Conservation (phyloP, 2,888 invertebrate genomes). For the Petrophora chlorosata region DNA sequence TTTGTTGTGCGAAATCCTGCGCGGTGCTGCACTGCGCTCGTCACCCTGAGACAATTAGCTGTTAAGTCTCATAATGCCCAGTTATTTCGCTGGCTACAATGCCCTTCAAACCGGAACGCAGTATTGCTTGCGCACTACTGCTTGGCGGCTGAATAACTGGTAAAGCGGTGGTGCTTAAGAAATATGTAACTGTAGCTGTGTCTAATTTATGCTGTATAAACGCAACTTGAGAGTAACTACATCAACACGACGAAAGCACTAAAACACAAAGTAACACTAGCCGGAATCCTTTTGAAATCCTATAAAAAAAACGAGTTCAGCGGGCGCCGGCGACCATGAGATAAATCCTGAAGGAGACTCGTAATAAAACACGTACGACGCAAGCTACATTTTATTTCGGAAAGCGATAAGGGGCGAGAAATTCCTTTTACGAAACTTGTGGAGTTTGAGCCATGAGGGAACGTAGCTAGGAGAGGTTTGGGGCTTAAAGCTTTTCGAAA, state of each 20-base stretch:
- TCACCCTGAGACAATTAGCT: no score
- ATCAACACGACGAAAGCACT: conserved; percentile 36
- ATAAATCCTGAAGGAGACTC: conserved; percentile 78
- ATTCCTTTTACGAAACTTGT: conserved; percentile 80
- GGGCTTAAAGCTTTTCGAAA: not conserved
- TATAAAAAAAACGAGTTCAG: conserved; percentile 64
- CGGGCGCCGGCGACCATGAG: conserved; percentile 65
- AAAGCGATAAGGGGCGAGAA: conserved; percentile 82
- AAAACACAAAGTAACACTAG: conserved; percentile 54
- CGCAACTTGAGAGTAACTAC: conserved; percentile 20
- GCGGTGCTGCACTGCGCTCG: no score
- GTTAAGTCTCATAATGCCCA: no score
- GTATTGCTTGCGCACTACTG: no score
- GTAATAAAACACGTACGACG: conserved; percentile 82
- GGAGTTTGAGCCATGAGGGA: conserved; percentile 51
- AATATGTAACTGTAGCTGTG: no score
- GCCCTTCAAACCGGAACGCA: no score
- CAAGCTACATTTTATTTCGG: conserved; percentile 82
- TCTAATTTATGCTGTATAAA: not conserved
- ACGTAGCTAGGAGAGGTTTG: conserved; percentile 10
- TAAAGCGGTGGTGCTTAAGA: no score
- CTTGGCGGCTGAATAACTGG: no score
- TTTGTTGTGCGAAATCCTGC: no score
- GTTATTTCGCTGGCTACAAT: no score
- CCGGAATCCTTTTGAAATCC: conserved; percentile 64